Conservation (phyloP, 2,113 vertebrate species). For the Papio anubis region DNA sequence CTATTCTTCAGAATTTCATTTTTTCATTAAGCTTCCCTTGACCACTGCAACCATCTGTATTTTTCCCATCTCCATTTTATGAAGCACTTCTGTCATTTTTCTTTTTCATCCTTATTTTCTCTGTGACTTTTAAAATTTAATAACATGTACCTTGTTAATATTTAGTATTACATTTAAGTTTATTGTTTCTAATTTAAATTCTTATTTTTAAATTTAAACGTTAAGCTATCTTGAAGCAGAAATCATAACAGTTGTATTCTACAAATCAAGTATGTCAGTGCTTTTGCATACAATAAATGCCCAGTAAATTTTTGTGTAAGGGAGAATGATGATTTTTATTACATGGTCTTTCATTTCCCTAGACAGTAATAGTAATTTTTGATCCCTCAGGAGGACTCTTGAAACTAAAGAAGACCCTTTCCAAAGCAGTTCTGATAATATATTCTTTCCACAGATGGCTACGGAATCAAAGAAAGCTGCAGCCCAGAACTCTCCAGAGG, state of each 20-base stretch:
- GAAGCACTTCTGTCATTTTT: background rate
- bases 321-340: background rate
- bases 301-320: background rate
- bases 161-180: background rate
- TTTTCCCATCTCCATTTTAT: background rate
- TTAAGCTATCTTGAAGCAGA: background rate
- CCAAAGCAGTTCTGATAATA: background rate
- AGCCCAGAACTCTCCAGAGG: background rate
- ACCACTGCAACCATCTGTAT: background rate
- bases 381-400: slow-evolving; percentile 2
- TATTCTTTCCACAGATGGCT: background rate
- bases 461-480: slow-evolving; percentile 5
- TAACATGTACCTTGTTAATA: background rate
- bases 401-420: slow-evolving; percentile 2
- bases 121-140: background rate
- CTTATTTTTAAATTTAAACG: background rate
- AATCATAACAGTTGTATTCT: background rate
- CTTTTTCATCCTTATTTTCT: background rate
- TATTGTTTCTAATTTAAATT: slow-evolving; percentile 3
- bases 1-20: background rate
- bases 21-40: background rate
- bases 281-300: background rate
- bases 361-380: background rate
- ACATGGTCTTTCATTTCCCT: slow-evolving; percentile 1
- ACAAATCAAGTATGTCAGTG: background rate